Evolutionary conservation across 2,113 vertebrate species (phyloP), one percentile per base, ranked within the genome.

Genomic region (Leptosomus discolor): DNA sequence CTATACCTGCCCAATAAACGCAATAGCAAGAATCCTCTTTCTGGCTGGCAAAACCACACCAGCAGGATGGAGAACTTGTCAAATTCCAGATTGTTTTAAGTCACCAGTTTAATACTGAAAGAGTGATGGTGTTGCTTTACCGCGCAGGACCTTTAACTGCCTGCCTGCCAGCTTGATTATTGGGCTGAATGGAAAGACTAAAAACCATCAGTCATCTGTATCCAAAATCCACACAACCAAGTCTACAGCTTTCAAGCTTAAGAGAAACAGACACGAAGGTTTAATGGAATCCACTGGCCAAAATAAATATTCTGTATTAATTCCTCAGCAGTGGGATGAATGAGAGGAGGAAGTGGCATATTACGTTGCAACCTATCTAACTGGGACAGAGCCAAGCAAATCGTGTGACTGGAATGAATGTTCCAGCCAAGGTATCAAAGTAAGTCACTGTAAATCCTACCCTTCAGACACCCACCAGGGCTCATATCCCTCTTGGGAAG

Each of bases 271-370:
- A 81, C 69, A 27, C 84, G 76, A 68, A 79, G 37, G 50, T 92
- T 94, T 91, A 90, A 82, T 74, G 77, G 76, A 81, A 95, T 43
- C 81, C 80, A 75, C 81, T 43, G 65, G 91, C 89, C 94, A 97
- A 97, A 85, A 43, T 50, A 96, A 97, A 92, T 95, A 95, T 95
- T 94, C 81, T 69, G 60, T 46, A 95, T 92, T 95, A 95, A 95
- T 65, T 95, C 77, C 81, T 85, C 89, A 79, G 94, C 73, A 76
- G 90, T 39, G 58, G 69, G 53, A 89, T 94, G 89, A 97, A 97
- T 90, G 92, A 97, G 75, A 94, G 71, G 75, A 94, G 85, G 91
- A 91, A 95, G 80, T 90, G 70, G 84, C 77, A 85, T 67, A 92
- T 94, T 92, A 91, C 80, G 34, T 8, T 90, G 83, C 91, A 82